Conservation (phyloP, 2,797 vertebrate genomes). For the Eupleurogrammus muticus region DNA sequence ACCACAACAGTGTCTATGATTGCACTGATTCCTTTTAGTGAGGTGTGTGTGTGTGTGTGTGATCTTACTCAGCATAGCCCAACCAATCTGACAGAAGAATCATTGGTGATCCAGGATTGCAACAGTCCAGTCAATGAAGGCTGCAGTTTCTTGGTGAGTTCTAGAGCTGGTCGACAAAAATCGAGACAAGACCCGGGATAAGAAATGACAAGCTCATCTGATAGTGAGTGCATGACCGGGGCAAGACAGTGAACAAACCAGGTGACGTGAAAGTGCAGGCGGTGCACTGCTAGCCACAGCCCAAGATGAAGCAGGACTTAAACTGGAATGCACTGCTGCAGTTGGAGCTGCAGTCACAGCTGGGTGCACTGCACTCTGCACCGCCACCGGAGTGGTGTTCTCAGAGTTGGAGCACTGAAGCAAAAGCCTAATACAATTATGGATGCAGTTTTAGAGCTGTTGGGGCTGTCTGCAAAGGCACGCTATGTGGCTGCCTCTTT, state of each 20-base stretch:
- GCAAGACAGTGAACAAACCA: neutral
- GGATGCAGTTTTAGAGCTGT: constrained; percentile 9
- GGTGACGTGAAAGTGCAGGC: neutral
- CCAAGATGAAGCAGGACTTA: constrained; percentile 2
- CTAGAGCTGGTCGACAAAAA: constrained; percentile 21
- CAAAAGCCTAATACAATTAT: constrained; percentile 23
- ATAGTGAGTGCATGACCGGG: constrained; percentile 10
- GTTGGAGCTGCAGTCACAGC: constrained; percentile 9
- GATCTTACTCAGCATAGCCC: no score
- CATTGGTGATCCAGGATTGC: neutral
- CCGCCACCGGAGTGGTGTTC: constrained; percentile 31
- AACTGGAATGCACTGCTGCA: neutral
- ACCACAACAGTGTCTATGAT: no score
- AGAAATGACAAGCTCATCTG: constrained; percentile 18
- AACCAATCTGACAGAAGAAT: constrained; percentile 14
- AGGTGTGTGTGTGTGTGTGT: neutral
- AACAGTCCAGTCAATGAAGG: constrained; percentile 31
- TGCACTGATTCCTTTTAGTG: neutral
- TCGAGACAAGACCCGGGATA: neutral
- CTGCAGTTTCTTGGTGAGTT: constrained; percentile 24
- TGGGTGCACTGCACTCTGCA: constrained; percentile 2
- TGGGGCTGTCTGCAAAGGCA: constrained; percentile 9
- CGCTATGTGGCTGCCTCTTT: constrained; percentile 6
- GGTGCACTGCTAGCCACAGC: neutral
- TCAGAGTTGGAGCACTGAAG: constrained; percentile 15